Conservation (phyloP, 1,140 invertebrate genomes). For the Lasioglossum albipes region DNA sequence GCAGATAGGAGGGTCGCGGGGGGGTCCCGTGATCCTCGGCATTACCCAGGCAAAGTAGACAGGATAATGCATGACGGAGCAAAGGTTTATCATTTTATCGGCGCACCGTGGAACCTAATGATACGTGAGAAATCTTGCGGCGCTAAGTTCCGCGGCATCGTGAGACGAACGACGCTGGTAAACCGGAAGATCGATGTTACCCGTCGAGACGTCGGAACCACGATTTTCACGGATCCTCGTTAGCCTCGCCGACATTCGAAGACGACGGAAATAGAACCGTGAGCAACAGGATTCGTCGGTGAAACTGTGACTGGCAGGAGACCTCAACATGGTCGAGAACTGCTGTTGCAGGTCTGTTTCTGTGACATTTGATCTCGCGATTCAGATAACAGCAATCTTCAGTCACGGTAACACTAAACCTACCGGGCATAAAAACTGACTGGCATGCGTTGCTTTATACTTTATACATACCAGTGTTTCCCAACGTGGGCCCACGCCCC, state of each 20-base stretch:
- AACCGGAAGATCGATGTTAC: conserved; percentile 1
- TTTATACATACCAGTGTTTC: no score
- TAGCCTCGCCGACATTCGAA: no score
- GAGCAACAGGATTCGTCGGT: no score
- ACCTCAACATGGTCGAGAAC: no score
- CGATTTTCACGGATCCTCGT: not conserved
- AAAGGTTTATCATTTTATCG: conserved; percentile 63
- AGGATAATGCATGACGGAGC: conserved; percentile 44
- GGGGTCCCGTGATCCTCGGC: not conserved
- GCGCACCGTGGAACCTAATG: conserved; percentile 32
- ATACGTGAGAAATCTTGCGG: conserved; percentile 55
- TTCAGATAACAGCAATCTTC: no score
- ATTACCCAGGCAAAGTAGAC: conserved; percentile 40
- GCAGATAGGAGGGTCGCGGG: conserved; percentile 11
- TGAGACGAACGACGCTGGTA: not conserved
- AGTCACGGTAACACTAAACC: no score
- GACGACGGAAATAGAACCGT: no score
- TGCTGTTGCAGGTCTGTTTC: not conserved
- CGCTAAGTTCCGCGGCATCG: conserved; percentile 17
- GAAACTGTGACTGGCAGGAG: no score
- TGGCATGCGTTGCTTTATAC: no score
- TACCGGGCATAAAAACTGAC: no score
- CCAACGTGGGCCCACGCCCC: no score
- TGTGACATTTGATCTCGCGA: not conserved
- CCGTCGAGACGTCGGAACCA: not conserved